Evolutionary conservation across 2,113 vertebrate genomes (phyloP), one percentile per base, ranked within the genome.

Genomic region (Mormyrus lacerda): DNA sequence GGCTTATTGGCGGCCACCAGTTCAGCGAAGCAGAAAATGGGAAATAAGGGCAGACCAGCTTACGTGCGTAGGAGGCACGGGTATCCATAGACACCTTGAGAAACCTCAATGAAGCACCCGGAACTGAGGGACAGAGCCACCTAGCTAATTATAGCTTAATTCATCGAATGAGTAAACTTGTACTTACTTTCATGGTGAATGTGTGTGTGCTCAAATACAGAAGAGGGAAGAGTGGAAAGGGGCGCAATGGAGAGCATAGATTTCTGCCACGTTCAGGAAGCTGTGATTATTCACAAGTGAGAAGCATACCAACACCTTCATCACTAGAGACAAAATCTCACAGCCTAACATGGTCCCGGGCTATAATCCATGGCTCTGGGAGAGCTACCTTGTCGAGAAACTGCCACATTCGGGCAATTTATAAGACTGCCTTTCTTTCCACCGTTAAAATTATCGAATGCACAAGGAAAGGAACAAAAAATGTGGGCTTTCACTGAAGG

Each of bases 21-120:
- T 92, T 91, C 91, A 91, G 76, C 89, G 89, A 89, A 89, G 91
- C 92, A 91, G 92, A 92, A 94, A 93, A 92, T 91, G 84, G 90
- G 82, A 92, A 87, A 89, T 83, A 88, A 88, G 92, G 90, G 90
- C 69, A 51, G 90, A 90, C 85, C 27, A 24, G 61, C 91, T 92
- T 90, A 90, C 87, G 91, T 69, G 76, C 88, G 19, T 6, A 73
- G 51, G 55, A 83, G 83, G 90, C 90, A 69, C 65, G 86, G 91
- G 90, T 82, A 89, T 87, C 55, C 42, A 87, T 88, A 90, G 91
- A 89, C 65, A 61, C 89, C 88, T 65, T 48, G 84, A 90, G 90
- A 85, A 89, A 91, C 87, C 79, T 91, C 50, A 90, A 44, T 79
- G 44, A 89, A 88, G 84, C 24, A 31, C 69, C 48, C 55, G 2